phyloP scores from a whole-genome alignment of 1,140 invertebrate genomes.

The Leptinotarsa texana region DNA sequence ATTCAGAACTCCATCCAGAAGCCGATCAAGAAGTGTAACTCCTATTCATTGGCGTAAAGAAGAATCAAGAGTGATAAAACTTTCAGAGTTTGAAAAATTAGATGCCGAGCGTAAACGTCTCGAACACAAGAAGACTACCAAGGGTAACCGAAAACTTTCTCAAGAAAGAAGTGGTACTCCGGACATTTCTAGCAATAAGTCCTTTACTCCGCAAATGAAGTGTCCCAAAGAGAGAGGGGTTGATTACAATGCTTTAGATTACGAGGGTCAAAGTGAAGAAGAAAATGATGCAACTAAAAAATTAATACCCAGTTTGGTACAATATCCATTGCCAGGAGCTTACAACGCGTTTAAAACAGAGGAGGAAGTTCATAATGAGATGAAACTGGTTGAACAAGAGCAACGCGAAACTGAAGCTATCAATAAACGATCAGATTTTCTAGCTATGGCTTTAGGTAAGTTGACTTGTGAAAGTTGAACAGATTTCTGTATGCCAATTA shows the following conservation, averaged over 20 bases:
- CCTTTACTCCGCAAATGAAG: conserved; percentile 25
- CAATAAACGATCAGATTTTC: conserved; percentile 51
- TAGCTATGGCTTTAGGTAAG: conserved; percentile 55
- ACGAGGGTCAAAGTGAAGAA: conserved; percentile 54
- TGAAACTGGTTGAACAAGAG: conserved; percentile 21
- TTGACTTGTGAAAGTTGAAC: background rate
- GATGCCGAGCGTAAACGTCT: conserved; percentile 66
- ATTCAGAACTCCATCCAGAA: conserved; percentile 78
- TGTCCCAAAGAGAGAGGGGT: conserved; percentile 39
- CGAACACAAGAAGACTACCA: conserved; percentile 63
- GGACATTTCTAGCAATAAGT: background rate
- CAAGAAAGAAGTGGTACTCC: conserved; percentile 12
- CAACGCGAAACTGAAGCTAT: conserved; percentile 31
- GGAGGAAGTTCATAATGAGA: conserved; percentile 26
- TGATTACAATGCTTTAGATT: conserved; percentile 59
- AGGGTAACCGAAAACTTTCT: conserved; percentile 16
- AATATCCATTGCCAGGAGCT: conserved; percentile 48
- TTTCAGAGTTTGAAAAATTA: conserved; percentile 77
- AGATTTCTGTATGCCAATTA: too few relatives aligned
- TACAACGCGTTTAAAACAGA: conserved; percentile 34
- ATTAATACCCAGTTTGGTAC: conserved; percentile 52
- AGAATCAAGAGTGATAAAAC: conserved; percentile 78
- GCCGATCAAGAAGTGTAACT: conserved; percentile 80
- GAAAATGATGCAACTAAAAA: conserved; percentile 42
- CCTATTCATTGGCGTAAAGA: conserved; percentile 90